Percentiles rank a stretch among this genome's conserved stretches.
Conservation (phyloP, 2,888 invertebrate genomes). For the Rhagonycha fulva region DNA sequence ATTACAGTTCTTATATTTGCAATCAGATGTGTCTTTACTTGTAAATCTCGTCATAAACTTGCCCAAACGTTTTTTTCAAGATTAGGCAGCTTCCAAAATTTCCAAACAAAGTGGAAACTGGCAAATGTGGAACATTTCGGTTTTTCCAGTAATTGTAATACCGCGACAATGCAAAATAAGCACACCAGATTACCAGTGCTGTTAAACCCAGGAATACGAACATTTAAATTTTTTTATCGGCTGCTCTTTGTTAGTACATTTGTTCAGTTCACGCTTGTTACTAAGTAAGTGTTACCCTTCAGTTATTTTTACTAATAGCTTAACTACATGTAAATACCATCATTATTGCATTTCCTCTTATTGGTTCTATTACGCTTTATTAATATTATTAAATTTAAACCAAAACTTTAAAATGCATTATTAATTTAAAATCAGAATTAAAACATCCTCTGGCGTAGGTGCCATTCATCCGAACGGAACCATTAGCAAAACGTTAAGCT, state of each 20-base stretch:
- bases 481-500: too few relatives aligned
- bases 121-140: constrained; percentile 12
- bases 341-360: neutral
- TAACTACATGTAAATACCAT: neutral
- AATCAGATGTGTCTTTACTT: constrained; percentile 19
- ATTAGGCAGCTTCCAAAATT: constrained; percentile 13
- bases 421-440: too few relatives aligned
- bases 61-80: constrained; percentile 11
- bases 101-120: constrained; percentile 17
- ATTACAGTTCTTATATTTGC: neutral
- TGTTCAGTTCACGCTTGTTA: neutral
- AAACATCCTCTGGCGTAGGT: too few relatives aligned
- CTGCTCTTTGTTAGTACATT: neutral
- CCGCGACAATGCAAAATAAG: neutral
- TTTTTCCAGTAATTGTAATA: constrained; percentile 25
- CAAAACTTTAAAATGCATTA: too few relatives aligned
- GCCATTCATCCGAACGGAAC: too few relatives aligned
- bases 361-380: neutral
- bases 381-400: neutral
- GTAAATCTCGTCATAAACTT: constrained; percentile 29
- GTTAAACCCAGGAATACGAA: neutral
- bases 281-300: neutral
- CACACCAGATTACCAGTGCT: neutral
- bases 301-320: neutral
- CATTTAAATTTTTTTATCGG: neutral